phyloP scores from a whole-genome alignment of 2,888 invertebrate genomes.

The Athrips mouffetella region DNA sequence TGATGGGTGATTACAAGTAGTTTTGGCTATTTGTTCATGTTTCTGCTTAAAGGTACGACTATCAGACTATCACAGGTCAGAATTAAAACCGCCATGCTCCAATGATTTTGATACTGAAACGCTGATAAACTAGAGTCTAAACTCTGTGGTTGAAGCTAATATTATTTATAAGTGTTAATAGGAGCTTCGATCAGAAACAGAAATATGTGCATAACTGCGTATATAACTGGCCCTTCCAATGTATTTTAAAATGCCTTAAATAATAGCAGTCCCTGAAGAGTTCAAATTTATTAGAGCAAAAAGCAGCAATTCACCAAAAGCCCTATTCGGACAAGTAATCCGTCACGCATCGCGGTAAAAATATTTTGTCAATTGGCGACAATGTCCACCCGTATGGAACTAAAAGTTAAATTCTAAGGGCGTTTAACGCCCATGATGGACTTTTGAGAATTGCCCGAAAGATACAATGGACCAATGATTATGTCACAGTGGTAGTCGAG shows the following conservation, averaged over 20 bases:
- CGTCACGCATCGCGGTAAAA: constrained; percentile 64
- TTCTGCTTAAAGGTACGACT: too few species aligned
- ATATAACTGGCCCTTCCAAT: too few species aligned
- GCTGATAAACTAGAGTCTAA: too few species aligned
- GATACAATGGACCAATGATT: constrained; percentile 64
- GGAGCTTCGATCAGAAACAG: too few species aligned
- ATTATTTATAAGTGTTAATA: too few species aligned
- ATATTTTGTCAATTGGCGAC: constrained; percentile 63
- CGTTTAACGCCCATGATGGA: constrained; percentile 57
- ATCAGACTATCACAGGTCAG: too few species aligned
- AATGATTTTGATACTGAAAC: too few species aligned
- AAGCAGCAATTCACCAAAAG: not conserved
- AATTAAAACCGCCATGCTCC: too few species aligned
- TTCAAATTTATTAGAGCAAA: constrained; percentile 10
- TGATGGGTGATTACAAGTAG: constrained; percentile 6
- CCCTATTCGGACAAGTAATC: constrained; percentile 46
- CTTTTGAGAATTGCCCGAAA: constrained; percentile 53
- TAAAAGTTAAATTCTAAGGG: constrained; percentile 33
- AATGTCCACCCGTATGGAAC: constrained; percentile 47
- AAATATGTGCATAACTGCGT: too few species aligned
- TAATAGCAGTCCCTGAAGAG: not conserved
- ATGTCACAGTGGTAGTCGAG: constrained; percentile 61
- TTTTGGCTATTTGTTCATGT: not conserved
- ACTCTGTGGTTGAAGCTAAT: too few species aligned
- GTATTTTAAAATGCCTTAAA: not conserved